A percentile compares a stretch with the other conserved stretches of the same genome.
These are phyloP conservation scores for Podarcis raffonei DNA, from an alignment of 2,113 vertebrate genomes.

Conservation along the genomic window DNA sequence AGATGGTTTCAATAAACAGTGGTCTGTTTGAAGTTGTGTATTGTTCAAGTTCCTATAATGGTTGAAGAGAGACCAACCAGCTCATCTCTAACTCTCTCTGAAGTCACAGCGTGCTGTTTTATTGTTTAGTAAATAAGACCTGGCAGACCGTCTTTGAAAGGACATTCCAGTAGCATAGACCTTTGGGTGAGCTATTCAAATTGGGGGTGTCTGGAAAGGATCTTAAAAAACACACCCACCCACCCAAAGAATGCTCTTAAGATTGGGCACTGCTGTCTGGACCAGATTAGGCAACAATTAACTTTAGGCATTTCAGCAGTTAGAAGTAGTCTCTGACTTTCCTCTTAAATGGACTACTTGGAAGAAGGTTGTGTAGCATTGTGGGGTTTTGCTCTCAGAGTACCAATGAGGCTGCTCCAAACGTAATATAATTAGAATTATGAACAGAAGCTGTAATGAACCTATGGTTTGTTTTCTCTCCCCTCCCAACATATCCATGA, in stretches of 20 bases:
- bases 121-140: background rate
- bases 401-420: background rate
- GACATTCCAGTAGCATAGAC: background rate
- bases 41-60: conserved; percentile 11
- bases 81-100: background rate
- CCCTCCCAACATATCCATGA: background rate
- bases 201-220: background rate
- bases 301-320: background rate
- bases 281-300: conserved; percentile 2
- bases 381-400: too few relatives aligned
- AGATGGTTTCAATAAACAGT: background rate
- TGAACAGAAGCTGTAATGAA: background rate
- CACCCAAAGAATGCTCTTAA: background rate
- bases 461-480: background rate
- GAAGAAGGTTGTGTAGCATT: too few relatives aligned
- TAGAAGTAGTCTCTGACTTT: background rate
- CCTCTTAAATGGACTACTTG: background rate
- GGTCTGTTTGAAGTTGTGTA: background rate
- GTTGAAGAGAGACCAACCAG: background rate
- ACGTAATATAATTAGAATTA: background rate
- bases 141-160: background rate
- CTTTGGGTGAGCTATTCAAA: background rate
- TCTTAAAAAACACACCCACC: background rate
- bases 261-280: background rate
- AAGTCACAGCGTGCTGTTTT: background rate